A percentile compares a stretch with the other conserved stretches of the same genome.
These are phyloP conservation scores for Myotis daubentonii DNA, from an alignment of 2,797 vertebrate genomes.

Conservation along the genomic window DNA sequence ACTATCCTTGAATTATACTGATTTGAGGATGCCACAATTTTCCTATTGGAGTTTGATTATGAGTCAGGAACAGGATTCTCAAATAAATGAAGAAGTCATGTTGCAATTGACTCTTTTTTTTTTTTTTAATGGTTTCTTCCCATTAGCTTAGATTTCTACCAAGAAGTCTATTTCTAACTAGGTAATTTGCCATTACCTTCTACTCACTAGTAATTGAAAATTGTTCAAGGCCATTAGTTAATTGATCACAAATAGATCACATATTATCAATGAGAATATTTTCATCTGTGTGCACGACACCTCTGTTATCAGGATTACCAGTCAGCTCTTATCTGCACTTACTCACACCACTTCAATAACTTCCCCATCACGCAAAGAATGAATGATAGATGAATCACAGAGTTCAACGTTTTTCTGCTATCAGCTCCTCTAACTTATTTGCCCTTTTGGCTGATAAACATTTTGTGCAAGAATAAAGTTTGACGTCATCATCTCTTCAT, in stretches of 20 bases:
- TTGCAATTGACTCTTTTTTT: neutral
- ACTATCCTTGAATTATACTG: neutral
- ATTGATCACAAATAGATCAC: neutral
- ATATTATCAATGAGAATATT: neutral
- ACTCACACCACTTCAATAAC: neutral
- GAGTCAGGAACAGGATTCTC: neutral
- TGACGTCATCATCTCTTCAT: neutral
- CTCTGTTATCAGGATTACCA: too few species aligned
- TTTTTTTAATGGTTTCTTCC: neutral
- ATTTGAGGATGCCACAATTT: neutral
- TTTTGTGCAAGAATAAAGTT: neutral
- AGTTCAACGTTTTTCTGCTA: too few species aligned
- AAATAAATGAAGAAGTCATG: neutral
- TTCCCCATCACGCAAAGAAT: neutral
- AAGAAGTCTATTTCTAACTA: neutral
- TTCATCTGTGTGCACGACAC: neutral
- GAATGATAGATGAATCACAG: neutral
- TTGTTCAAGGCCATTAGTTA: neutral
- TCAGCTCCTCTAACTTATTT: neutral
- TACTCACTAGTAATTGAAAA: neutral
- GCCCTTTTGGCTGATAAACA: neutral
- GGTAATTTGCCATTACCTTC: neutral
- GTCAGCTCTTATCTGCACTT: neutral
- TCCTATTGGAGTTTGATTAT: neutral
- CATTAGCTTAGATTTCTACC: neutral